Conservation (phyloP, 1,140 invertebrate species). For the Melipona quadrifasciata region DNA sequence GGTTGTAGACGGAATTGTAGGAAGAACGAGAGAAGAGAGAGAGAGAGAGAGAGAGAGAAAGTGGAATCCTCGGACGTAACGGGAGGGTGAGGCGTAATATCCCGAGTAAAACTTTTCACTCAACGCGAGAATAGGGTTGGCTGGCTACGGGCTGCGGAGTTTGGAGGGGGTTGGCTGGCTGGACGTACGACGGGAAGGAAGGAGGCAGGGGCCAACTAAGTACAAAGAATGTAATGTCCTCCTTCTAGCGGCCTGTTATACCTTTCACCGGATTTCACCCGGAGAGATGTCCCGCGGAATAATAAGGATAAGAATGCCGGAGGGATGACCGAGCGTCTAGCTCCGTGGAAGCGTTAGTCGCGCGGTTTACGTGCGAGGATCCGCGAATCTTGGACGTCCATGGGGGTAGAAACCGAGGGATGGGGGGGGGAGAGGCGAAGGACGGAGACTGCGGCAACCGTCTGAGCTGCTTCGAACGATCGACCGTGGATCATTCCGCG, state of each 20-base stretch:
- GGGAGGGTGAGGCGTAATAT: slow-evolving; percentile 78
- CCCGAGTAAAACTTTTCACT: slow-evolving; percentile 81
- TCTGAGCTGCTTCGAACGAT: neutral
- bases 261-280: slow-evolving; percentile 72
- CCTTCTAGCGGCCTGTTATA: slow-evolving; percentile 60
- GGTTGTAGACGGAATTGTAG: slow-evolving; percentile 43
- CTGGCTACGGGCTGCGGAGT: slow-evolving; percentile 51
- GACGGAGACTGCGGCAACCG: neutral
- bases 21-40: slow-evolving; percentile 41
- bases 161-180: slow-evolving; percentile 49
- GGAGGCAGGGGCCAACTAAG: slow-evolving; percentile 62
- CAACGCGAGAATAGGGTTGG: slow-evolving; percentile 76
- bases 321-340: slow-evolving; percentile 17
- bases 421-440: too few species aligned
- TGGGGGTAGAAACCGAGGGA: neutral
- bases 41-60: slow-evolving; percentile 39
- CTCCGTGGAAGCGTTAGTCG: neutral
- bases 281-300: slow-evolving; percentile 70
- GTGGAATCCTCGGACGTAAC: slow-evolving; percentile 59
- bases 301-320: slow-evolving; percentile 69
- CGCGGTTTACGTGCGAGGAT: slow-evolving; percentile 27
- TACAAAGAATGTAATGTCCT: slow-evolving; percentile 76
- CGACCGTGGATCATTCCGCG: neutral
- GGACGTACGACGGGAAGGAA: slow-evolving; percentile 37
- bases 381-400: slow-evolving; percentile 8